These are phyloP conservation scores for Oreochromis mossambicus DNA, from an alignment of 2,797 vertebrate genomes.

Conservation along the genomic window DNA sequence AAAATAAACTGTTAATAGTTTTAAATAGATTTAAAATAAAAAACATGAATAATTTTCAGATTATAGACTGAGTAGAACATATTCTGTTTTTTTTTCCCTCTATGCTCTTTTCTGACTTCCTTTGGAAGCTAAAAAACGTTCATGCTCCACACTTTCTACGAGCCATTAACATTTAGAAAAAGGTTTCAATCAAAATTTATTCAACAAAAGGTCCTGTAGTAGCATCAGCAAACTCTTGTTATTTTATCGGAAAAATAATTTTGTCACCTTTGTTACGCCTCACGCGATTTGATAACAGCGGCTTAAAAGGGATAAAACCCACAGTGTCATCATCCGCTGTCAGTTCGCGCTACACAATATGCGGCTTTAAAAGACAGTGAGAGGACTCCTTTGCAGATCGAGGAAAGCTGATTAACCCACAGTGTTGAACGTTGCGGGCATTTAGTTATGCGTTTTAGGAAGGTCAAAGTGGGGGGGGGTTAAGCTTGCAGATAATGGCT, in stretches of 20 bases:
- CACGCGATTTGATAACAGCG: background rate
- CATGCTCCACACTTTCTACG: background rate
- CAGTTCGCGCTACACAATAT: background rate
- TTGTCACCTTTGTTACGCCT: background rate
- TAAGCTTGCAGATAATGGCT: background rate
- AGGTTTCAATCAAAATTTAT: background rate
- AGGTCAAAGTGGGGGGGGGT: background rate
- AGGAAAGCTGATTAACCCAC: background rate
- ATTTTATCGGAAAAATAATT: background rate
- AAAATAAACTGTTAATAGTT: background rate
- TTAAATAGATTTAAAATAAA: background rate
- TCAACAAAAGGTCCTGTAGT: background rate
- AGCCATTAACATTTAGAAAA: background rate
- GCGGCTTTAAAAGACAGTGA: background rate
- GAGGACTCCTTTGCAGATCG: background rate
- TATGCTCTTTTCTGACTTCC: background rate
- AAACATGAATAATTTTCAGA: background rate
- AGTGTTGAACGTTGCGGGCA: background rate
- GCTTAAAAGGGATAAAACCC: background rate
- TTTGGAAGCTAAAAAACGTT: background rate
- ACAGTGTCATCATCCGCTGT: background rate
- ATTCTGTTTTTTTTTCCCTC: fast-evolving
- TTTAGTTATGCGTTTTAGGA: background rate
- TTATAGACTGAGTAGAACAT: background rate
- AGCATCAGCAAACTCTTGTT: background rate